Base-by-base conservation (phyloP, 2,888 invertebrate genomes). In the Octodonta nipae region DNA sequence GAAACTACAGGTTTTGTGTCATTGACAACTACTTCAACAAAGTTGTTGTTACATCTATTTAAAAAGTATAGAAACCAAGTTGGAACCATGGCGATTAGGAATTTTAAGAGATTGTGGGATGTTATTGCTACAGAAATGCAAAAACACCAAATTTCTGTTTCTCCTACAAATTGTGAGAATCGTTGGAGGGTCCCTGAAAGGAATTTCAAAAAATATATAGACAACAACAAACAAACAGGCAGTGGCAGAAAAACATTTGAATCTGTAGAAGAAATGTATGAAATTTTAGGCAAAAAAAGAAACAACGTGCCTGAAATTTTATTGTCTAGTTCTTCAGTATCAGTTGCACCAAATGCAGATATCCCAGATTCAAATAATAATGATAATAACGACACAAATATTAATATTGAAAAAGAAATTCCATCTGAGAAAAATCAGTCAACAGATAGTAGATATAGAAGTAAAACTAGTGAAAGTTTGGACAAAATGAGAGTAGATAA, bases 151-250 rank as follows among this genome's bases (percentile, higher is more conserved):
- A 22, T 28, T 13, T 26, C 26, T 15, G 28, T 20, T 10, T 26
- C 29, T 20, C 16, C 33, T 22, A 16, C 28, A 13, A 28, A 33
- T 17, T 33, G 29, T 15, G 15, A 33, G n/a, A 33, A 33, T 8
- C 15, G 33, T 2, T 33, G 29, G 29, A 22, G 25, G 22, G 33
- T 33, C 13, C 13, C 29, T 10, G 28, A 33, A 4, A 13, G 32
- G 3, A 32, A 32, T 32, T 32, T 17, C 27, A 27, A 32, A 28
- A 32, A 32, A 13, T 32, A 26, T 20, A 13, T 15, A 7, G 16
- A 27, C 16, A 28, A 26, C 8, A 7, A 15, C 14, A 32, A n/a
- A 5, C 13, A 26, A 26, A 32, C 32, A 11, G 32, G 32, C n/a
- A 20, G 20, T 7, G 20, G 20, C 6, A 6, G 20, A 6, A 20